phyloP scores from a whole-genome alignment of 2,113 vertebrate genomes.

The Noctilio leporinus region DNA sequence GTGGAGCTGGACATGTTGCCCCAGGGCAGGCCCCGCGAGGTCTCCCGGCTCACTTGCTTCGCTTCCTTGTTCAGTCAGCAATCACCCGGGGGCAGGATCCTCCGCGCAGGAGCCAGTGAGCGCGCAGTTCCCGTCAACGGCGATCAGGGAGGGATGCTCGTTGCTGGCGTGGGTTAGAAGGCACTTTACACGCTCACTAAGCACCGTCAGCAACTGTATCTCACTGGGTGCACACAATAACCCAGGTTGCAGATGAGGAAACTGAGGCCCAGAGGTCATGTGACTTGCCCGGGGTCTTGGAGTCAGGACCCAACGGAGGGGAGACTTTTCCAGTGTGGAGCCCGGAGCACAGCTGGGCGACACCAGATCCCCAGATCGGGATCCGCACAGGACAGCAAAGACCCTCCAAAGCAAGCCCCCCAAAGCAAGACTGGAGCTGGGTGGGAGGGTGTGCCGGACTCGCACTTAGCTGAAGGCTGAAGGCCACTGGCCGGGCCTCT shows the following conservation, averaged over 20 bases:
- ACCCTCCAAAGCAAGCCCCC: background rate
- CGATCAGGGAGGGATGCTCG: fast-evolving
- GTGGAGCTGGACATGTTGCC: background rate
- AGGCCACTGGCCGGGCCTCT: background rate
- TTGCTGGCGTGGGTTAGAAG: fast-evolving
- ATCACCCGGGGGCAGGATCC: no score
- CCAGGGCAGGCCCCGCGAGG: fast-evolving
- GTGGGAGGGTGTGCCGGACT: fast-evolving
- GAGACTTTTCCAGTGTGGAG: background rate
- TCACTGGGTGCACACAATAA: background rate
- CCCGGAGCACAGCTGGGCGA: background rate
- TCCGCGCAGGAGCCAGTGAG: no score
- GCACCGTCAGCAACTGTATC: fast-evolving
- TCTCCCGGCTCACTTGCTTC: background rate
- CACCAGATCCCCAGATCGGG: no score
- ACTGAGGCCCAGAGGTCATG: background rate
- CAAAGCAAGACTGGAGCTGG: no score
- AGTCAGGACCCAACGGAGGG: no score
- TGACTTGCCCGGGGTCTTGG: background rate
- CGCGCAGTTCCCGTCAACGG: fast-evolving
- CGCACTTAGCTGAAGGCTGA: no score
- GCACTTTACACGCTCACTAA: fast-evolving
- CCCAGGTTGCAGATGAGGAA: background rate
- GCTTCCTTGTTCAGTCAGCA: background rate
- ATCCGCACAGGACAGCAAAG: background rate